Conservation (phyloP, 2,113 vertebrate genomes). For the Pomatostomus ruficeps region DNA sequence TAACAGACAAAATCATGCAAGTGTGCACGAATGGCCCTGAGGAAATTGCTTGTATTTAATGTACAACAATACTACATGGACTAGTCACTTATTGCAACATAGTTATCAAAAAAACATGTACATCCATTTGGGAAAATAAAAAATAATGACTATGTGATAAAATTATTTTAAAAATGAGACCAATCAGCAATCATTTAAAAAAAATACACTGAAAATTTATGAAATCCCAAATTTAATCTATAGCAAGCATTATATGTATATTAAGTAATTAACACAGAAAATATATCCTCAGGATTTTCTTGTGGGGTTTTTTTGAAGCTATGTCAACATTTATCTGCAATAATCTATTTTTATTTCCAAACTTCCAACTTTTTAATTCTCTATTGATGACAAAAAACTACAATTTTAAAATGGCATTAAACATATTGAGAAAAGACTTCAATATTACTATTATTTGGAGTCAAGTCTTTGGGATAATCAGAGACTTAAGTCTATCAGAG, state of each 20-base stretch:
- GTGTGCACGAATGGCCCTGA: background rate
- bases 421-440: background rate
- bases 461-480: background rate
- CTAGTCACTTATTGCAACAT: background rate
- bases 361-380: background rate
- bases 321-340: background rate
- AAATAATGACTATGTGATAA: background rate
- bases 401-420: background rate
- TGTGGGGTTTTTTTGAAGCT: accelerated
- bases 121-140: background rate
- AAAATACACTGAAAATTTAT: background rate
- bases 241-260: background rate
- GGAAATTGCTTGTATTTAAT: background rate
- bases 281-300: background rate
- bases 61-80: background rate
- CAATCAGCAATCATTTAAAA: background rate
- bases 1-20: slow-evolving; percentile 42
- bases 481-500: background rate
- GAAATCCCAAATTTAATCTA: background rate
- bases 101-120: background rate
- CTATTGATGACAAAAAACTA: background rate
- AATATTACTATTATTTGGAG: background rate
- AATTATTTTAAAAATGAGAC: background rate
- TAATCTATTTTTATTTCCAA: background rate
- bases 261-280: background rate